Base-by-base conservation (phyloP, 2,113 vertebrate genomes). In the Campylorhamphus procurvoides region DNA sequence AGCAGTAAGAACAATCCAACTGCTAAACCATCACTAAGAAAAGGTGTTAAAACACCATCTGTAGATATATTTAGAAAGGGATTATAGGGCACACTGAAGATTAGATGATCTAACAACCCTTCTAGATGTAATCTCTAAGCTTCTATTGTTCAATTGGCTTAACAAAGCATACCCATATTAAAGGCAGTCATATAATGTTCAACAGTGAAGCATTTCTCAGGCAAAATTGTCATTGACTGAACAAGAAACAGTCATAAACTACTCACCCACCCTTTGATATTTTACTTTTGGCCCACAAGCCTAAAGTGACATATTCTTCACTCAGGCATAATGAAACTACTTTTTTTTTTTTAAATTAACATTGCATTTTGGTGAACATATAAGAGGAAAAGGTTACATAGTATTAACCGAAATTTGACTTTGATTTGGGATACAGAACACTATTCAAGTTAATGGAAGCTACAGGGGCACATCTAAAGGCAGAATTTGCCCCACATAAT, bases 41-140 rank as follows among this genome's bases (percentile, higher is more conserved):
- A 94, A 94, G 87, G 91, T 94, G 94, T 96, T 96, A 96, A 96
- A 96, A 93, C 28, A 96, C 79, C 92, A 97, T 95, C 93, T 87
- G 93, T 86, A 91, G 91, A 71, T 59, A 77, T 95, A 94, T 96
- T 96, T 96, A 93, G 82, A 93, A 85, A 94, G 79, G 85, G 94
- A 96, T 96, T 96, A 96, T 42, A 93, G 84, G 82, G 77, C 78
- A 95, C 68, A 91, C 10, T 66, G 94, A 93, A 97, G 91, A 94
- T 95, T 96, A 97, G 89, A 90, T 72, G 90, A 86, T 95, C 67
- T 85, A 90, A 95, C 87, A 93, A 67, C 82, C 75, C n/a, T 86
- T 90, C 79, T 76, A 92, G 72, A 68, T 74, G 40, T 91, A 94
- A 96, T 83, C 78, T 91, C 93, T 90, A 46, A 47, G 67, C 94